Conservation (phyloP, 2,888 invertebrate species). For the Muschampia plurimacula region DNA sequence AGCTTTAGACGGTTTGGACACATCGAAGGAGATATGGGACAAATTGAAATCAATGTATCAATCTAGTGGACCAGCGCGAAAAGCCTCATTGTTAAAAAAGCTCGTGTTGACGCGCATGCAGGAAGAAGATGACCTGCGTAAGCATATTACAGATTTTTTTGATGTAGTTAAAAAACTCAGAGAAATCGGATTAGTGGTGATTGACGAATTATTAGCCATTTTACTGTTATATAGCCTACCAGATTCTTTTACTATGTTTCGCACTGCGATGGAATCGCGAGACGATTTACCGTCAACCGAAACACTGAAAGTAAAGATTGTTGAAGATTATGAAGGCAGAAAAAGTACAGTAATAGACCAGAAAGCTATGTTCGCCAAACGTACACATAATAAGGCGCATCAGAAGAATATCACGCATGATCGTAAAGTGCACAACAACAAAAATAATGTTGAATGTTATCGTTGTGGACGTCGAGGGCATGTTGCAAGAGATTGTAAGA, state of each 20-base stretch:
- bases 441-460: constrained; percentile 27
- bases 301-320: constrained; percentile 36
- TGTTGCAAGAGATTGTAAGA: constrained; percentile 36
- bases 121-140: constrained; percentile 32
- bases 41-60: constrained; percentile 41
- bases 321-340: constrained; percentile 39
- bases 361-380: constrained; percentile 34
- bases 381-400: neutral
- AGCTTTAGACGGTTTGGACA: constrained; percentile 36
- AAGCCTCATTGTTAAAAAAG: constrained; percentile 40
- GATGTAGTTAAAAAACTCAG: constrained; percentile 38
- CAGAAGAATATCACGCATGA: neutral
- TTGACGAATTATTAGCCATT: constrained; percentile 37
- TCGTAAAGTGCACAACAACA: neutral
- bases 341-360: constrained; percentile 22
- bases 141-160: constrained; percentile 40
- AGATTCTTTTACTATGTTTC: constrained; percentile 45
- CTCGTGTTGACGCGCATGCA: constrained; percentile 41
- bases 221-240: constrained; percentile 42
- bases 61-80: constrained; percentile 39
- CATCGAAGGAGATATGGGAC: constrained; percentile 37
- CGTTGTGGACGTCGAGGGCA: constrained; percentile 39
- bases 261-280: constrained; percentile 45
- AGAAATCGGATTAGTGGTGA: constrained; percentile 39
- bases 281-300: constrained; percentile 42